phyloP scores from a whole-genome alignment of 2,113 vertebrate genomes.

The Ancistrus triradiatus region DNA sequence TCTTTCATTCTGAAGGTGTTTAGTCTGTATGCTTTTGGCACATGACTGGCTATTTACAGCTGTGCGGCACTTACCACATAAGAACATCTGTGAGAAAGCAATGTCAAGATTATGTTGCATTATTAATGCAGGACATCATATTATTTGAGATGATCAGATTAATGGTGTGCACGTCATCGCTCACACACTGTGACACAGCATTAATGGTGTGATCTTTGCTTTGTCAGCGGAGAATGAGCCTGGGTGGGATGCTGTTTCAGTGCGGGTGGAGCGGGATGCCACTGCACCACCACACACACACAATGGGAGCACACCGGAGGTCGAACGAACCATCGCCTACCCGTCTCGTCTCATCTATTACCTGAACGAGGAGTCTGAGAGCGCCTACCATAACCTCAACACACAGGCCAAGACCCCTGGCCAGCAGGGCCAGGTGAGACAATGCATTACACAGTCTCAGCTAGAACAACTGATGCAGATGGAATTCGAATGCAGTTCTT shows the following conservation, averaged over 20 bases:
- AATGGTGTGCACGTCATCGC: too few species aligned
- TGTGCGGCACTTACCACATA: too few species aligned
- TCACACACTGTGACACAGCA: neutral
- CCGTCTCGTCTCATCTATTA: slow-evolving; percentile 95
- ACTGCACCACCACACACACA: slow-evolving; percentile 73
- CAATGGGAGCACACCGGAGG: slow-evolving; percentile 67
- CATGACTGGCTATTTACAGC: too few species aligned
- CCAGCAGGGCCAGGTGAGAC: slow-evolving; percentile 81
- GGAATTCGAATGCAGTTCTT: neutral
- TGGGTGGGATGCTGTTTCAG: slow-evolving; percentile 63
- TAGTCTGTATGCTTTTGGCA: too few species aligned
- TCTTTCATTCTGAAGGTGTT: too few species aligned
- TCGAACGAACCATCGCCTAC: slow-evolving; percentile 81
- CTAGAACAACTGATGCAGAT: neutral
- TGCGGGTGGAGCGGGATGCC: slow-evolving; percentile 64
- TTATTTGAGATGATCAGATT: too few species aligned
- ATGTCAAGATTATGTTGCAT: too few species aligned
- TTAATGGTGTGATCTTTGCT: slow-evolving; percentile 11
- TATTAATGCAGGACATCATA: too few species aligned
- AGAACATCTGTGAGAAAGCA: too few species aligned
- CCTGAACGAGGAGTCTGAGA: slow-evolving; percentile 89
- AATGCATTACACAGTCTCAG: neutral
- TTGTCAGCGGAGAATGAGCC: slow-evolving; percentile 59
- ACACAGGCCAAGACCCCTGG: slow-evolving; percentile 84
- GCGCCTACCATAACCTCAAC: slow-evolving; percentile 89